These are phyloP conservation scores for Morpho deidamia DNA, from an alignment of 2,888 invertebrate species.

Conservation along the genomic window DNA sequence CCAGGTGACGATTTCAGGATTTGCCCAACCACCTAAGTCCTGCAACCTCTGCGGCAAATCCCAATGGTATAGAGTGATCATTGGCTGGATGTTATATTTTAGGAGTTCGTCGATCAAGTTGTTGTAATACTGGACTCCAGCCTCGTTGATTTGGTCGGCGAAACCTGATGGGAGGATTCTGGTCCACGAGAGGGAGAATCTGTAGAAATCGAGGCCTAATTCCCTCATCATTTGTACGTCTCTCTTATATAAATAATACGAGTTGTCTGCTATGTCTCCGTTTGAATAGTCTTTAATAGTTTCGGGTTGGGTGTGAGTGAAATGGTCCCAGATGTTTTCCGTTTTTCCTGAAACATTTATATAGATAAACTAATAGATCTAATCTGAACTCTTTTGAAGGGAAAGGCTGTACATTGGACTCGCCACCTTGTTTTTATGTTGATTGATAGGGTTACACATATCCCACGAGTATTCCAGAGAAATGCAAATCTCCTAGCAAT, in stretches of 20 bases:
- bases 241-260: constrained; percentile 55
- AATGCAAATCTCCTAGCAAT: too few species aligned
- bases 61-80: constrained; percentile 31
- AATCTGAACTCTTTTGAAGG: not conserved
- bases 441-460: too few species aligned
- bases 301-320: constrained; percentile 33
- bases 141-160: constrained; percentile 74
- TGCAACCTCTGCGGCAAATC: constrained; percentile 70
- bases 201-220: constrained; percentile 60
- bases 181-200: constrained; percentile 82
- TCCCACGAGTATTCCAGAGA: too few species aligned
- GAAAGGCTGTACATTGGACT: too few species aligned
- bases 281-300: constrained; percentile 43
- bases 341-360: constrained; percentile 62
- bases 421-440: too few species aligned
- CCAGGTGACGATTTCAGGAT: constrained; percentile 79
- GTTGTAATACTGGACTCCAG: constrained; percentile 63
- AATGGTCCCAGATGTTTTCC: constrained; percentile 73
- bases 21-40: constrained; percentile 80
- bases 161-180: constrained; percentile 82
- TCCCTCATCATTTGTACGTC: constrained; percentile 53
- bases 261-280: constrained; percentile 81
- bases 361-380: not conserved
- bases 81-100: constrained; percentile 33
- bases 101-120: constrained; percentile 81